phyloP scores from a whole-genome alignment of 2,113 vertebrate genomes.

The Prunella himalayana region DNA sequence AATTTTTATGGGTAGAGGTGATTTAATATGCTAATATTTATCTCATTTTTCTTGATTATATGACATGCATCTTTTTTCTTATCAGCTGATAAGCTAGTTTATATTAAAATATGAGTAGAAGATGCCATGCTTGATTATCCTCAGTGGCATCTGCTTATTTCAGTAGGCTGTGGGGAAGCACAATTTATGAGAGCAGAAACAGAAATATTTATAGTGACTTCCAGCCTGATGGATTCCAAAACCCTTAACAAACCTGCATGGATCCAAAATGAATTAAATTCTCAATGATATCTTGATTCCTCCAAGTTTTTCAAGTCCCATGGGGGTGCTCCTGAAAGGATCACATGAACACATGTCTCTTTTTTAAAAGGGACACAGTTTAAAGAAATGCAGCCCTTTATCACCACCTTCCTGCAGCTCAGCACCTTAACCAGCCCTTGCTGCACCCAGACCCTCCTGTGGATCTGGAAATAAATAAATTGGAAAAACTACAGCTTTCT shows the following conservation, averaged over 20 bases:
- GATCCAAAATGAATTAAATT: neutral
- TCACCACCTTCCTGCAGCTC: neutral
- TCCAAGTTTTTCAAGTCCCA: neutral
- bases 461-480: neutral
- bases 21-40: slow-evolving; percentile 62
- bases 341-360: too few species aligned
- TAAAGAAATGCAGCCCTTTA: neutral
- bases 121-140: slow-evolving; percentile 61
- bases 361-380: too few species aligned
- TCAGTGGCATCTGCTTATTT: slow-evolving; percentile 51
- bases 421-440: neutral
- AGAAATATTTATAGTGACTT: neutral
- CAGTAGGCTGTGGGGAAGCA: neutral
- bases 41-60: slow-evolving; percentile 61
- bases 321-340: neutral
- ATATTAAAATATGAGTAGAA: slow-evolving; percentile 61
- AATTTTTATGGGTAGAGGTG: neutral
- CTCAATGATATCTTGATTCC: neutral
- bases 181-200: neutral
- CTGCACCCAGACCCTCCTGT: neutral
- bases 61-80: slow-evolving; percentile 43
- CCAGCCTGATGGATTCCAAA: neutral
- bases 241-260: neutral
- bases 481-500: neutral
- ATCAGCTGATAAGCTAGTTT: slow-evolving; percentile 52